phyloP scores from a whole-genome alignment of 2,888 invertebrate species.

The Xylophagus ater region DNA sequence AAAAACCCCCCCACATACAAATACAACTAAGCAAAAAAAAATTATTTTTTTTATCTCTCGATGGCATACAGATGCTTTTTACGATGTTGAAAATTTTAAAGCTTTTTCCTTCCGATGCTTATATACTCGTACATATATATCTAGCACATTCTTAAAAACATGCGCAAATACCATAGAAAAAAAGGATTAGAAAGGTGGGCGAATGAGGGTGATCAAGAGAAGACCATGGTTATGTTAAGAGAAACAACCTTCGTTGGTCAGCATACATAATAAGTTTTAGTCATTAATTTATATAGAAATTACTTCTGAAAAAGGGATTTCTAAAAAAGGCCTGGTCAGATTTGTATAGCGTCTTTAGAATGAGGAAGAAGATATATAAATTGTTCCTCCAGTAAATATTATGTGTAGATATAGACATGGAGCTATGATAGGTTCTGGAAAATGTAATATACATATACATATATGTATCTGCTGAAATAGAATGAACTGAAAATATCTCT shows the following conservation, averaged over 20 bases:
- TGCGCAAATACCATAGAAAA: too few relatives aligned
- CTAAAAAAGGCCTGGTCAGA: constrained; percentile 9
- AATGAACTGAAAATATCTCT: too few relatives aligned
- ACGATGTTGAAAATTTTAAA: background rate
- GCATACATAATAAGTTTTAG: constrained; percentile 20
- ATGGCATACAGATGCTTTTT: constrained; percentile 7
- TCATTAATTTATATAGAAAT: constrained; percentile 20
- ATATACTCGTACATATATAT: constrained; percentile 3
- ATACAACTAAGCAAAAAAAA: constrained; percentile 17
- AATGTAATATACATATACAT: too few relatives aligned
- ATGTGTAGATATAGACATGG: too few relatives aligned
- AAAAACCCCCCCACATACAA: too few relatives aligned
- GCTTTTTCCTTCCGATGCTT: background rate
- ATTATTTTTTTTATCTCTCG: constrained; percentile 16
- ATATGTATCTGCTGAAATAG: too few relatives aligned
- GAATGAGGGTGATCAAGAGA: too few relatives aligned
- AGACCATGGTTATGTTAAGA: background rate
- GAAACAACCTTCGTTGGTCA: constrained; percentile 15
- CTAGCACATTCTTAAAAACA: background rate
- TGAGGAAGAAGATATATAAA: background rate
- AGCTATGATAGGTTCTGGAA: too few relatives aligned
- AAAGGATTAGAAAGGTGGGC: too few relatives aligned
- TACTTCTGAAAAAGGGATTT: constrained; percentile 15
- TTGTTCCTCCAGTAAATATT: too few relatives aligned
- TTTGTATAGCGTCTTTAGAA: constrained; percentile 4